These are phyloP conservation scores for Eupithecia exiguata DNA, from an alignment of 2,888 invertebrate species.

Conservation along the genomic window DNA sequence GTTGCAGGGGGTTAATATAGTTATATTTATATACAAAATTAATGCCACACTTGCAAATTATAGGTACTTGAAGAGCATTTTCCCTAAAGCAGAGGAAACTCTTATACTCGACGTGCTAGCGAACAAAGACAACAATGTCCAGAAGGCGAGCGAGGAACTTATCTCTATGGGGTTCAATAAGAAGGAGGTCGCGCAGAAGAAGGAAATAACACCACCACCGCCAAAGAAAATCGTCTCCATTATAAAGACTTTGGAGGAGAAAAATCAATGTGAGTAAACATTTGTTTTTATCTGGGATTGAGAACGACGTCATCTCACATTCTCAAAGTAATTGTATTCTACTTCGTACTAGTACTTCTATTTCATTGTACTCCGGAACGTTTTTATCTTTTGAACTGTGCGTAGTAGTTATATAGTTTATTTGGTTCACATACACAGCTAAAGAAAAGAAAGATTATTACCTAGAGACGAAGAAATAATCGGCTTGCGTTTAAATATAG, in stretches of 20 bases:
- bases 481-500: no score
- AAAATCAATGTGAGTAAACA: slow-evolving; percentile 84
- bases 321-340: no score
- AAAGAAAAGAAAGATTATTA: no score
- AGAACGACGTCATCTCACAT: background rate
- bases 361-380: no score
- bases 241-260: slow-evolving; percentile 88
- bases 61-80: slow-evolving; percentile 96
- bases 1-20: background rate
- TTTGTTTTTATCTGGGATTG: background rate
- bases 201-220: slow-evolving; percentile 61
- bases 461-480: no score
- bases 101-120: slow-evolving; percentile 92
- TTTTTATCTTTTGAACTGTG: no score
- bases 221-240: slow-evolving; percentile 84
- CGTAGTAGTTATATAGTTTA: no score
- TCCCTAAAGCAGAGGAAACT: slow-evolving; percentile 95
- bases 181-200: slow-evolving; percentile 84
- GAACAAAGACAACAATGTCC: slow-evolving; percentile 95
- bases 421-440: no score
- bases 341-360: no score
- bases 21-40: no score
- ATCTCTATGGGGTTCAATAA: slow-evolving; percentile 92
- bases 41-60: background rate
- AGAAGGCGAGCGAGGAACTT: slow-evolving; percentile 92